A percentile compares a stretch with the other conserved stretches of the same genome.
Conservation (phyloP, 2,113 vertebrate genomes). For the Barbus barbus region DNA sequence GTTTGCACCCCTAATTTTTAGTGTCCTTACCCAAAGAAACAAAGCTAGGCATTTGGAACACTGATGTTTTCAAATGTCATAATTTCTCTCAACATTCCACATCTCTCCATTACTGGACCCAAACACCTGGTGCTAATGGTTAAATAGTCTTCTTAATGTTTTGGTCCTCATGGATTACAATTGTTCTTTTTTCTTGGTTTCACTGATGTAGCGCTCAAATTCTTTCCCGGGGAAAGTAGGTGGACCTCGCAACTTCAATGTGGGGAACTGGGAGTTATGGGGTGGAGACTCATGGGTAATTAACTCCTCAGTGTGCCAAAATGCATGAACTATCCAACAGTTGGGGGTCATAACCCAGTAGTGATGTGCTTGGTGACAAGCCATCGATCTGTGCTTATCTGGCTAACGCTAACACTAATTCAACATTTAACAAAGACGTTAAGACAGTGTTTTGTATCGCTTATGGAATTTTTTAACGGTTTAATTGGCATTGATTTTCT, state of each 20-base stretch:
- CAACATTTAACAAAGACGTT: neutral
- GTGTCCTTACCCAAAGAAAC: neutral
- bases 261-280: conserved; percentile 80
- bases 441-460: neutral
- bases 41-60: neutral
- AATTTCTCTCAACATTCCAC: neutral
- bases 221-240: conserved; percentile 76
- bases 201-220: conserved; percentile 67
- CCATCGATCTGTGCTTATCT: neutral
- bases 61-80: neutral
- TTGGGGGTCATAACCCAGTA: conserved; percentile 35
- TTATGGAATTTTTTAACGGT: neutral
- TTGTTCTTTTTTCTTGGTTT: conserved; percentile 56
- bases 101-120: neutral
- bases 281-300: conserved; percentile 82
- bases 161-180: conserved; percentile 57
- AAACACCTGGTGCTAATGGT: too few relatives aligned
- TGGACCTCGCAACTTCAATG: conserved; percentile 75
- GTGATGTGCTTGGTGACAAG: neutral
- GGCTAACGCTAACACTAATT: too few relatives aligned
- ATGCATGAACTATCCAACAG: conserved; percentile 60
- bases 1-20: neutral
- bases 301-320: conserved; percentile 70
- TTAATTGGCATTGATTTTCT: neutral
- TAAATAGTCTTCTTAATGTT: too few relatives aligned